phyloP scores from a whole-genome alignment of 1,140 invertebrate species.

The Muscidifurax raptorellus region DNA sequence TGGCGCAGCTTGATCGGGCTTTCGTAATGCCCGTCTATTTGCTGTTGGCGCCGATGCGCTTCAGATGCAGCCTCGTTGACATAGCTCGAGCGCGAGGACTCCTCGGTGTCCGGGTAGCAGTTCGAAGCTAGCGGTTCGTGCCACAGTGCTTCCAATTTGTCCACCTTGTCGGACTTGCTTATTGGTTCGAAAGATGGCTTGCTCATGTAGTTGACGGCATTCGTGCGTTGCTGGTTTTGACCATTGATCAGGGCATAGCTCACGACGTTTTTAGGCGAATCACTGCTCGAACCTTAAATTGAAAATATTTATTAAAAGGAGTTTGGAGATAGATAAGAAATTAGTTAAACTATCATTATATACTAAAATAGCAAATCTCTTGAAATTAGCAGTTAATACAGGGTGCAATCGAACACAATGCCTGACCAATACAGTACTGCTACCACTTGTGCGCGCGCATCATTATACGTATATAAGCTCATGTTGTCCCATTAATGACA shows the following conservation, averaged over 20 bases:
- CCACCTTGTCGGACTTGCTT: conserved; percentile 71
- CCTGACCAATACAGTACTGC: too few species aligned
- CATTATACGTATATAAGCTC: too few species aligned
- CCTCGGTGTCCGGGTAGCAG: background rate
- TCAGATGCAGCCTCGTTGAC: conserved; percentile 65
- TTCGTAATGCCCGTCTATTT: conserved; percentile 68
- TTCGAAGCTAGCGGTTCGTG: conserved; percentile 42
- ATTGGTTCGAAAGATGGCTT: conserved; percentile 67
- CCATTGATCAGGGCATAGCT: conserved; percentile 4
- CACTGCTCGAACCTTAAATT: conserved; percentile 28
- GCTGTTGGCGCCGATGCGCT: conserved; percentile 54
- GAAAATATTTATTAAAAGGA: background rate
- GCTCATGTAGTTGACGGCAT: conserved; percentile 69
- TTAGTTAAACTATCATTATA: too few species aligned
- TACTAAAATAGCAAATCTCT: too few species aligned
- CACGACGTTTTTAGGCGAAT: conserved; percentile 27
- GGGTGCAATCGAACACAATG: too few species aligned
- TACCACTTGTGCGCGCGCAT: too few species aligned
- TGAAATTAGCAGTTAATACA: too few species aligned
- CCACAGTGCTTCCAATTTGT: conserved; percentile 72
- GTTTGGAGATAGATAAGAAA: background rate
- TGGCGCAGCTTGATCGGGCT: conserved; percentile 74
- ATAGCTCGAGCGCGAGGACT: conserved; percentile 61
- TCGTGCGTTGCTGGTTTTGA: conserved; percentile 51
- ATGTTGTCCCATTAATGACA: too few species aligned